These are phyloP conservation scores for Orchestes rusci DNA, from an alignment of 2,888 invertebrate species.

Conservation along the genomic window DNA sequence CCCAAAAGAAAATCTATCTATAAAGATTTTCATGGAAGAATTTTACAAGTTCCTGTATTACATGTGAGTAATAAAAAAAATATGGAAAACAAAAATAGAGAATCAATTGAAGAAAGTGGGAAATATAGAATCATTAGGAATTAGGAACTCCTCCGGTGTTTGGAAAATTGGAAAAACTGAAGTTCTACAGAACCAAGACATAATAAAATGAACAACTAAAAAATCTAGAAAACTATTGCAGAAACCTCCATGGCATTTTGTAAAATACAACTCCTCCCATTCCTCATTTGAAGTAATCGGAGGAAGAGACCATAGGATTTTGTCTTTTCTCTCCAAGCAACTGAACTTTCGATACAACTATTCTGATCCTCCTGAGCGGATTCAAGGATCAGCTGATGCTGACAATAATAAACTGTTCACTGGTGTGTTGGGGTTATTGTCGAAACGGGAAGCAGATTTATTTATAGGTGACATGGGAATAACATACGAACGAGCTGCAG, in stretches of 20 bases:
- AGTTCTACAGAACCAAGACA: too few species aligned
- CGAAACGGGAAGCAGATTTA: slow-evolving; percentile 62
- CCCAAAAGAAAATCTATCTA: slow-evolving; percentile 55
- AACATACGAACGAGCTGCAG: slow-evolving; percentile 63
- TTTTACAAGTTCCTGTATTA: slow-evolving; percentile 63
- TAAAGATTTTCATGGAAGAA: slow-evolving; percentile 56
- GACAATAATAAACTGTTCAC: slow-evolving; percentile 58
- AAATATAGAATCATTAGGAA: background rate
- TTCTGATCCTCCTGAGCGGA: slow-evolving; percentile 66
- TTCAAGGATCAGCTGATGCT: slow-evolving; percentile 58
- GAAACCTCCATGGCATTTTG: slow-evolving; percentile 73
- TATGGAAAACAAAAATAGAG: background rate
- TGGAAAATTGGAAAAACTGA: too few species aligned
- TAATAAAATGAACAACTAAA: too few species aligned
- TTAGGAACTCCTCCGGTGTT: background rate
- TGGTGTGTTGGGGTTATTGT: slow-evolving; percentile 65
- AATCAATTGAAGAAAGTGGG: background rate
- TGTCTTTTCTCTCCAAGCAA: slow-evolving; percentile 55
- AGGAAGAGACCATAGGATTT: slow-evolving; percentile 64
- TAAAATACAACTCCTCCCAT: slow-evolving; percentile 51
- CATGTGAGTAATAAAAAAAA: slow-evolving; percentile 49
- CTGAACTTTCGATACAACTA: slow-evolving; percentile 67
- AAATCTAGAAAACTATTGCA: too few species aligned
- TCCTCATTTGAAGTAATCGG: slow-evolving; percentile 52
- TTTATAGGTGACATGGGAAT: slow-evolving; percentile 69